A percentile compares a stretch with the other conserved stretches of the same genome.
Evolutionary conservation across 2,888 invertebrate species (phyloP).

Genomic region (Abrostola tripartita): DNA sequence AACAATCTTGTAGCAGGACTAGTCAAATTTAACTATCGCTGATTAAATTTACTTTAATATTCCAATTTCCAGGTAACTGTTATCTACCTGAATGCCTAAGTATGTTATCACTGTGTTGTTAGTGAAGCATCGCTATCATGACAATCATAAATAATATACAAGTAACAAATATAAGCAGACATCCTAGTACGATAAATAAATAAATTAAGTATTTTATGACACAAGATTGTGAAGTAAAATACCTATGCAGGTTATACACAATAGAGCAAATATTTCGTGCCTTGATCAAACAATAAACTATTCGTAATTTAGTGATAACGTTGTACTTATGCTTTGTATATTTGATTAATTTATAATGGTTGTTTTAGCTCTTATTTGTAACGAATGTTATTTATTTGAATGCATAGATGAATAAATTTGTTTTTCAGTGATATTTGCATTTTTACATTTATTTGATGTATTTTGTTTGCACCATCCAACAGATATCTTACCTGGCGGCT

Average conservation of each 20-base stretch:
- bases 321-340: constrained; percentile 69
- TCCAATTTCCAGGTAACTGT: constrained; percentile 9
- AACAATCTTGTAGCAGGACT: constrained; percentile 51
- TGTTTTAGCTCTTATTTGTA: constrained; percentile 61
- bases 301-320: constrained; percentile 50
- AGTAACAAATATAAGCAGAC: constrained; percentile 15
- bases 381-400: constrained; percentile 64
- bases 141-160: constrained; percentile 25
- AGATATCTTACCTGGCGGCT: constrained; percentile 94
- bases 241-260: constrained; percentile 11
- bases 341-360: constrained; percentile 62
- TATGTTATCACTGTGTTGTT: constrained; percentile 28
- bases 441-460: constrained; percentile 66
- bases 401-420: constrained; percentile 74
- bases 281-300: constrained; percentile 43
- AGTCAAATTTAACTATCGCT: constrained; percentile 54
- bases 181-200: constrained; percentile 8
- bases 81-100: constrained; percentile 7
- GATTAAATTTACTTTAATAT: constrained; percentile 26
- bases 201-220: constrained; percentile 16
- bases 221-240: constrained; percentile 25
- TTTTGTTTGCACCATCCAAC: constrained; percentile 73
- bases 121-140: constrained; percentile 27
- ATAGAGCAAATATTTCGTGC: constrained; percentile 36
- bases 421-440: constrained; percentile 72